Percentiles rank a stretch among this genome's conserved stretches.
Evolutionary conservation across 2,113 vertebrate genomes (phyloP).

Genomic region (Eubucco bourcierii): DNA sequence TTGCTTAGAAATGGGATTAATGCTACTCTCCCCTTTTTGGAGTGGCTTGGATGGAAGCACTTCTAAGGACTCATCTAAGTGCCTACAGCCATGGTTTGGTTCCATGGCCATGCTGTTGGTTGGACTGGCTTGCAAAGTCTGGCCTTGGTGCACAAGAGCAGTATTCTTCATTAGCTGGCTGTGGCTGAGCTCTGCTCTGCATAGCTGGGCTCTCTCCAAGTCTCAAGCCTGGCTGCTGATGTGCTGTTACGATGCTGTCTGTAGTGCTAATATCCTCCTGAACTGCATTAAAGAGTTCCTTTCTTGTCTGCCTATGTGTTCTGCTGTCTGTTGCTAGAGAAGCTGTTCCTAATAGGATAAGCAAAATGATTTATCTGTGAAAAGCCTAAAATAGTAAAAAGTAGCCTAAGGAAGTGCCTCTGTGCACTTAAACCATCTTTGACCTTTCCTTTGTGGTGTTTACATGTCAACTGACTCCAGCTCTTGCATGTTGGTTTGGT

Average conservation of each 20-base stretch:
- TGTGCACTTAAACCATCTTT: neutral
- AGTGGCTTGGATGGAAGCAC: neutral
- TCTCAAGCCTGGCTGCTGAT: neutral
- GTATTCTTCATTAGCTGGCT: neutral
- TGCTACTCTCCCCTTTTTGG: neutral
- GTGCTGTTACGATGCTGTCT: neutral
- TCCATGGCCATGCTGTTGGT: neutral
- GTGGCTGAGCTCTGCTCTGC: neutral
- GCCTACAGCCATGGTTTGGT: neutral
- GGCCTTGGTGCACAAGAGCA: rapidly evolving
- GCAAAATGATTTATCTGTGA: neutral
- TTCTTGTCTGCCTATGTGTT: neutral
- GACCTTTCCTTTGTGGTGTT: neutral
- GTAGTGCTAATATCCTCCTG: neutral
- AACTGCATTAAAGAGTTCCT: neutral
- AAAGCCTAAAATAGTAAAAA: neutral
- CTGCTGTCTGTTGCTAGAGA: neutral
- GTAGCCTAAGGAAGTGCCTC: neutral
- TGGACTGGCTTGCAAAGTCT: neutral
- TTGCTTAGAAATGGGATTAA: neutral
- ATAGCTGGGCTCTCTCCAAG: neutral
- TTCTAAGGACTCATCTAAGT: neutral
- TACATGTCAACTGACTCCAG: neutral
- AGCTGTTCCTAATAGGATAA: neutral
- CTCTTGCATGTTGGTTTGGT: neutral